Evolutionary conservation across 2,797 vertebrate genomes (phyloP).

Genomic region (Semotilus atromaculatus): DNA sequence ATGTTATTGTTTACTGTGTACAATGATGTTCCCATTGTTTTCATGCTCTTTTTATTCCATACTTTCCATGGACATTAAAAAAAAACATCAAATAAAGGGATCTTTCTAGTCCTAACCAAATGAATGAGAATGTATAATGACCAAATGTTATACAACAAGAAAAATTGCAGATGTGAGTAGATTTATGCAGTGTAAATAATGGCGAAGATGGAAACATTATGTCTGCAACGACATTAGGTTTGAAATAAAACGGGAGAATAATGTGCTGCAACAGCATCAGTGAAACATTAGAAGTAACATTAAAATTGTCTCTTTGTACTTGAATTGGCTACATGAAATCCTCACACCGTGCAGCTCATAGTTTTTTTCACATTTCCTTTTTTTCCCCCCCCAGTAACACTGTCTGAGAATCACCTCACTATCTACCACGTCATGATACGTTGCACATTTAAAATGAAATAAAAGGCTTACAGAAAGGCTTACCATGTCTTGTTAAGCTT

Average conservation of each 20-base stretch:
- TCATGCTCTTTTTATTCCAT: background rate
- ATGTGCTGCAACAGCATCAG: conserved; percentile 11
- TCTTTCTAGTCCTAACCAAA: background rate
- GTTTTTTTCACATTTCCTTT: background rate
- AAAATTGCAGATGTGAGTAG: background rate
- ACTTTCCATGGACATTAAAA: background rate
- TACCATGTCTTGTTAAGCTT: background rate
- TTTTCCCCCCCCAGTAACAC: background rate
- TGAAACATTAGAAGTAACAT: conserved; percentile 22
- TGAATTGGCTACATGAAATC: background rate
- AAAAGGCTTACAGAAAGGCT: background rate
- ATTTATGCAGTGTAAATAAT: background rate
- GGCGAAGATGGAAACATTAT: conserved; percentile 1
- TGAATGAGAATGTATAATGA: background rate
- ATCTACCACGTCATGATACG: background rate
- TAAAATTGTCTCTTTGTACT: background rate
- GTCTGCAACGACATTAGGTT: conserved; percentile 2
- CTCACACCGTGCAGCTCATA: background rate
- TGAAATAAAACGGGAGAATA: conserved; percentile 17
- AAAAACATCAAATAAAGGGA: background rate
- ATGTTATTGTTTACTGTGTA: background rate
- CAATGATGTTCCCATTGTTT: background rate
- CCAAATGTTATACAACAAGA: background rate
- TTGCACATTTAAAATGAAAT: conserved; percentile 18
- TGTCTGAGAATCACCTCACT: background rate